Evolutionary conservation across 2,113 vertebrate species (phyloP).

Genomic region (Oncorhynchus keta): DNA sequence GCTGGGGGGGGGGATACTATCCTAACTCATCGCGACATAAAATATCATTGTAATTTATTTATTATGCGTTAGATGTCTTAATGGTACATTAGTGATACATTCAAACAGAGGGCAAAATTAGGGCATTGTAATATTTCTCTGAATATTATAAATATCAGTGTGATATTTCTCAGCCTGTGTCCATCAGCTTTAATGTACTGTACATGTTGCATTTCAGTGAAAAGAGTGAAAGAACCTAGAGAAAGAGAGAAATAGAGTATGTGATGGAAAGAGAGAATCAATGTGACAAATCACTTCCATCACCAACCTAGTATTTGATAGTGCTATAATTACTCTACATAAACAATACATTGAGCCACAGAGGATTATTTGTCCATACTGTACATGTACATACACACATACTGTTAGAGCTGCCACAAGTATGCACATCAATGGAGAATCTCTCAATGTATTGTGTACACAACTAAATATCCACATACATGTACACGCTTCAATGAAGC

Average conservation of each 20-base stretch:
- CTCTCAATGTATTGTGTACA: background rate
- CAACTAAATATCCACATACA: background rate
- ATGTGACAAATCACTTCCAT: background rate
- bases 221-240: slow-evolving; percentile 33
- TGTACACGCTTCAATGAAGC: background rate
- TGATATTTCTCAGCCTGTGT: background rate
- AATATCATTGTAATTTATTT: background rate
- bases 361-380: background rate
- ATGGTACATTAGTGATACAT: background rate
- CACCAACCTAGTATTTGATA: slow-evolving; percentile 4
- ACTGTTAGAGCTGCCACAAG: background rate
- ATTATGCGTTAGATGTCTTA: background rate
- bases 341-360: background rate
- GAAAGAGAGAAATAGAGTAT: slow-evolving; percentile 10
- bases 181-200: too few relatives aligned
- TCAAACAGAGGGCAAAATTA: background rate
- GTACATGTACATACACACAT: too few relatives aligned
- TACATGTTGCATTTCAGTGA: too few relatives aligned
- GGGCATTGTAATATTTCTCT: background rate
- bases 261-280: slow-evolving; percentile 2
- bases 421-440: background rate
- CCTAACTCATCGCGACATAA: background rate
- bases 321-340: slow-evolving; percentile 14
- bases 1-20: slow-evolving; percentile 25
- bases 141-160: background rate